A percentile compares a stretch with the other conserved stretches of the same genome.
Evolutionary conservation across 2,113 vertebrate species (phyloP).

Genomic region (Nematolebias whitei): DNA sequence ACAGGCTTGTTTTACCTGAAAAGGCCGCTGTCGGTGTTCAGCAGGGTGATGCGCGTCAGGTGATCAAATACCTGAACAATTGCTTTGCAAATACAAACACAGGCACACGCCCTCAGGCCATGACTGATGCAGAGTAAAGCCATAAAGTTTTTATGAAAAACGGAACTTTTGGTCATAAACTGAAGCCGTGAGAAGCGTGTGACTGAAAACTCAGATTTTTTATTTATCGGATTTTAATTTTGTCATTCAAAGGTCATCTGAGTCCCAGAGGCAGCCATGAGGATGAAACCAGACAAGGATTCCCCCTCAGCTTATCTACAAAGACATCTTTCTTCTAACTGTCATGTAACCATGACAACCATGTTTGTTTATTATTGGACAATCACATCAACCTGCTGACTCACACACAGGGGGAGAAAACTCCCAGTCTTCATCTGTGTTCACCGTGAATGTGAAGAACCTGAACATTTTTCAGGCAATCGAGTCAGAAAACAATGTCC

Average conservation of each 20-base stretch:
- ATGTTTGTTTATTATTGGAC: constrained; percentile 44
- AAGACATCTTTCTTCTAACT: constrained; percentile 41
- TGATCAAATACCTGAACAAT: constrained; percentile 57
- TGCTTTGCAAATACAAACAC: constrained; percentile 5
- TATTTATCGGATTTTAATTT: constrained; percentile 2
- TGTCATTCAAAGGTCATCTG: constrained; percentile 41
- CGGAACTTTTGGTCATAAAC: neutral
- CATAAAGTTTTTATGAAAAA: too few relatives aligned
- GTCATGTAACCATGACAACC: constrained; percentile 42
- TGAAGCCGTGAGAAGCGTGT: neutral
- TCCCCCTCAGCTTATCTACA: constrained; percentile 29
- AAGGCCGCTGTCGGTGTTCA: constrained; percentile 18
- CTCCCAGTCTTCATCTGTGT: neutral
- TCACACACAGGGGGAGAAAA: constrained; percentile 42
- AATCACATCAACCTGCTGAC: constrained; percentile 48
- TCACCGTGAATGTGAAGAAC: constrained; percentile 1
- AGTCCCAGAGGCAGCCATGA: constrained; percentile 35
- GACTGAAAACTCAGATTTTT: neutral
- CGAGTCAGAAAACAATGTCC: neutral
- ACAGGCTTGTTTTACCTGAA: constrained; percentile 35
- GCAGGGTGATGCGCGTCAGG: constrained; percentile 40
- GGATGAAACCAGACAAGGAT: constrained; percentile 6
- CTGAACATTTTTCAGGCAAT: neutral
- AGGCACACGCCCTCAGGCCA: constrained; percentile 3
- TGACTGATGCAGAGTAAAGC: neutral